A percentile compares a stretch with the other conserved stretches of the same genome.
These are phyloP conservation scores for Antheraea pernyi DNA, from an alignment of 1,140 invertebrate species.

Conservation along the genomic window DNA sequence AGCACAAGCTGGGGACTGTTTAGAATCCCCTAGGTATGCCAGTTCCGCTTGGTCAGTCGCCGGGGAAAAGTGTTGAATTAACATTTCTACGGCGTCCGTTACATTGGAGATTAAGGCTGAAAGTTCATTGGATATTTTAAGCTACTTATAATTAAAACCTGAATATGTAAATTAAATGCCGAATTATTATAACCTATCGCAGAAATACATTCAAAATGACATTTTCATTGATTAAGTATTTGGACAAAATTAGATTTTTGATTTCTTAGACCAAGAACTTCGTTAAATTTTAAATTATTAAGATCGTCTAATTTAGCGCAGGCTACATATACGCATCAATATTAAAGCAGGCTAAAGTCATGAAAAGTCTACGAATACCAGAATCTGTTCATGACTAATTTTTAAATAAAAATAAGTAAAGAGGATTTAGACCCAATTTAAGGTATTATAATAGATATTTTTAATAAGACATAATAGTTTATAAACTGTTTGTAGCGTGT, in stretches of 20 bases:
- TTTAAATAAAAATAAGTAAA: not conserved
- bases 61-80: constrained; percentile 81
- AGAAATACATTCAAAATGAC: too few species aligned
- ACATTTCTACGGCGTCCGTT: constrained; percentile 83
- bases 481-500: not conserved
- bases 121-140: constrained; percentile 29
- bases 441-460: too few species aligned
- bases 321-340: not conserved
- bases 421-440: not conserved
- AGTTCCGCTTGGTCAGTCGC: constrained; percentile 80
- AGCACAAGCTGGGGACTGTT: constrained; percentile 81
- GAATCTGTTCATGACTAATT: not conserved
- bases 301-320: not conserved
- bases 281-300: not conserved
- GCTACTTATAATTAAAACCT: not conserved
- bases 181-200: too few species aligned
- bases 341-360: not conserved
- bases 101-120: constrained; percentile 83
- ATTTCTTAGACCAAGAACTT: not conserved
- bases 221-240: not conserved
- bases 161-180: too few species aligned
- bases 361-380: not conserved
- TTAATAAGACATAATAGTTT: too few species aligned
- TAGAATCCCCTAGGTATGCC: constrained; percentile 78
- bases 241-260: not conserved